Base-by-base conservation (phyloP, 37 sponge, comb jelly and placozoan species). In the Crambe crambe region DNA sequence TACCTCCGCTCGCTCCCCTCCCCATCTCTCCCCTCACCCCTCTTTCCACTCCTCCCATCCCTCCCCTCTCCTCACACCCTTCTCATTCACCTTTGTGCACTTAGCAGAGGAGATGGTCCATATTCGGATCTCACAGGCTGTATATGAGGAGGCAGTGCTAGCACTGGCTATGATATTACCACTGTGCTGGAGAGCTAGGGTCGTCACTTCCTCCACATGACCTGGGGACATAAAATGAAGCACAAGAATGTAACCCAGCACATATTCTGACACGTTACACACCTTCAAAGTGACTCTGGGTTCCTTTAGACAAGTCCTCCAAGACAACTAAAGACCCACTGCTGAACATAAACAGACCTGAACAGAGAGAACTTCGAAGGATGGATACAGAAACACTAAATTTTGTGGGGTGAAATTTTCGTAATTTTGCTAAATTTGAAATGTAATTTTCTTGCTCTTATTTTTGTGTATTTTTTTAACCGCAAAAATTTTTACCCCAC, bases 331-430 rank as follows among this genome's bases (percentile, higher is more conserved):
- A 56, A 68, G 85, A 74, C 12, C 95, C 94, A 82, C 87, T 84
- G 83, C 77, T 77, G 72, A 85, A 95, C 12, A 61, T 80, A 74
- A 95, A 84, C 56, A 85, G 59, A 56, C 95, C 95, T 95, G 58
- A 1, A 73, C 1, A 9, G 6, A 34, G 20, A 39, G 15, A 75
- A 2, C 3, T 58, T 12, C 3, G 59, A 26, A 12, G n/a, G n/a
- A n/a, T 15, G 12, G 51, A 47, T 47, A 41, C 56, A 51, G 73
- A 21, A 9, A 41, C 54, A 39, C 5, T 23, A 68, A 42, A 1
- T 37, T n/a, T n/a, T n/a, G n/a, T n/a, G n/a, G n/a, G n/a, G n/a
- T n/a, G n/a, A n/a, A n/a, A n/a, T n/a, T n/a, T n/a, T n/a, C n/a
- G n/a, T n/a, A n/a, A n/a, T n/a, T n/a, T n/a, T n/a, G n/a, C n/a